Percentiles rank a stretch among this genome's conserved stretches.
Conservation (phyloP, 2,113 vertebrate genomes). For the Lepisosteus oculatus region DNA sequence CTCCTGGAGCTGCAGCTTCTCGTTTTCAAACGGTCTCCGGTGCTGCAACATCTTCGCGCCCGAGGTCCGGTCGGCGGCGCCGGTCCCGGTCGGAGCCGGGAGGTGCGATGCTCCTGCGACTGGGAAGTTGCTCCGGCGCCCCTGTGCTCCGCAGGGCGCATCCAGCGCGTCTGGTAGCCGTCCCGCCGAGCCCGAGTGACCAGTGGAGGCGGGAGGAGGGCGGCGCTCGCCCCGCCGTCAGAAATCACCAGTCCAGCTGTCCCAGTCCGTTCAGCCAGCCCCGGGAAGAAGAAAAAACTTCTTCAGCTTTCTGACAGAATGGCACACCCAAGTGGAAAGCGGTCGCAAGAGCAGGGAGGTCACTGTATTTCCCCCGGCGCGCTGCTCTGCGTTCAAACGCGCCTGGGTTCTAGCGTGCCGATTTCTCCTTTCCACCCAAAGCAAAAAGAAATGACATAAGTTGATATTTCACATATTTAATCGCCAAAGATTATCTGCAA, state of each 20-base stretch:
- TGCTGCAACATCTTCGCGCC: slow-evolving; percentile 65
- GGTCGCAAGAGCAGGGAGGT: background rate
- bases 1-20: slow-evolving; percentile 76
- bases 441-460: too few species aligned
- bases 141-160: slow-evolving; percentile 9
- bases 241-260: slow-evolving; percentile 32
- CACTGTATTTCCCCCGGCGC: too few species aligned
- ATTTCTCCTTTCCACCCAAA: background rate
- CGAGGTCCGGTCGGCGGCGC: background rate
- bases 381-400: background rate
- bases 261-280: slow-evolving; percentile 27
- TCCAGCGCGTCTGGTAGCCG: slow-evolving; percentile 29
- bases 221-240: slow-evolving; percentile 21
- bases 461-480: background rate
- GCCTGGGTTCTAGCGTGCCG: background rate
- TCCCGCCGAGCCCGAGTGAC: slow-evolving; percentile 49
- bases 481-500: background rate
- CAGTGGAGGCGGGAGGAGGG: slow-evolving; percentile 40
- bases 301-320: slow-evolving; percentile 18
- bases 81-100: too few species aligned
- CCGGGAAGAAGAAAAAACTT: slow-evolving; percentile 8
- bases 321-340: slow-evolving; percentile 42
- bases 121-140: too few species aligned
- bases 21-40: slow-evolving; percentile 68
- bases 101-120: too few species aligned